Base-by-base conservation (phyloP, 2,888 invertebrate species). In the Coronaproctus castanopsis region DNA sequence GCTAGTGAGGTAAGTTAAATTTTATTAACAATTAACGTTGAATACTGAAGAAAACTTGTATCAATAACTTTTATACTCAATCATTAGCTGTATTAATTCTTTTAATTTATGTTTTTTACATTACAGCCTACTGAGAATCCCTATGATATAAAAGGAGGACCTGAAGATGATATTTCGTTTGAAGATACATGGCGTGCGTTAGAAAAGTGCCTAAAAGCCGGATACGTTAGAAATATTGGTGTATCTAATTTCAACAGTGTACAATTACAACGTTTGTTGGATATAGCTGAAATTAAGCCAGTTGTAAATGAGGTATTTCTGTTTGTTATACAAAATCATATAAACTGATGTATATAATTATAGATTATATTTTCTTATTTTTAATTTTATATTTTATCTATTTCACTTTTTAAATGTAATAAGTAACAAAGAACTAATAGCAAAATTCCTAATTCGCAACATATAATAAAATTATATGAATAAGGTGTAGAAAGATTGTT, bases 241-340 rank as follows among this genome's bases (percentile, higher is more conserved):
- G 69, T 92, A 1, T 86, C 86, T 22, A 90, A 90, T 73, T 89
- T 89, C 69, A 89, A 87, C 72, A 77, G 77, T 65, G 74, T 78
- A 60, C 89, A 90, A 70, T 71, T 88, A 14, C 75, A 79, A 59
- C 74, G 83, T 48, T 67, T 90, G 3, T 67, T 87, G 57, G 73
- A 77, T 50, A 70, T 68, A 8, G 80, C 81, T 1, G 76, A 70
- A 2, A 73, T 83, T 57, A 79, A 78, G 64, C 85, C 85, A 0
- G 82, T 78, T 0, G 76, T 74, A 0, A 80, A 81, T 63, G 85
- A 85, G 76, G 79, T 79, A 66, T n/a, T n/a, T n/a, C n/a, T n/a
- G n/a, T 50, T 23, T 19, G 24, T 48, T 0, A 24, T 5, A 50
- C 52, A 10, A 20, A 5, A 23, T 21, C 21, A 19, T 57, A 18